phyloP scores from a whole-genome alignment of 2,888 invertebrate species.

The Andrena hattorfiana region DNA sequence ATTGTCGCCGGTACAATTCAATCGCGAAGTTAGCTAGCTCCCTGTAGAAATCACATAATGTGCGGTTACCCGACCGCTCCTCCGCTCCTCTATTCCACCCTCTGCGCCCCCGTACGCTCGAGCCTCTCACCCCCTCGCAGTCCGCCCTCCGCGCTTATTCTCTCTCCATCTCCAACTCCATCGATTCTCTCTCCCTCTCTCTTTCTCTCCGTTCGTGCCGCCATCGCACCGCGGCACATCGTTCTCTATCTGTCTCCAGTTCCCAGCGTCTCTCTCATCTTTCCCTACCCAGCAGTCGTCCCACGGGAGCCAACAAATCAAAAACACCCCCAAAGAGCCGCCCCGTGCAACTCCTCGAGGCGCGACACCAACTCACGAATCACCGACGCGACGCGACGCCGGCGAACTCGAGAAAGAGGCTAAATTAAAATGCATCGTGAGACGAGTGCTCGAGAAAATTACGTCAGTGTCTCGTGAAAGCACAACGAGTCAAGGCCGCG shows the following conservation, averaged over 20 bases:
- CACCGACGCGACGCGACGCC: conserved; percentile 35
- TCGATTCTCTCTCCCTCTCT: conserved; percentile 27
- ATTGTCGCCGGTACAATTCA: conserved; percentile 84
- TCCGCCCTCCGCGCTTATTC: conserved; percentile 17
- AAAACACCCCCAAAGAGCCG: conserved; percentile 81
- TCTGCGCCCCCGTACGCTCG: conserved; percentile 44
- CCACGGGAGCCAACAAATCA: conserved; percentile 81
- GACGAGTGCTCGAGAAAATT: conserved; percentile 47
- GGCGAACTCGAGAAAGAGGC: conserved; percentile 65
- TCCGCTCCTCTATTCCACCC: conserved; percentile 43
- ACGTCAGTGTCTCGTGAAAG: conserved; percentile 50
- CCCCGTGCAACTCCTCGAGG: conserved; percentile 68
- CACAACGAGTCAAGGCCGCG: conserved; percentile 45
- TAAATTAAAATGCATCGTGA: conserved; percentile 79
- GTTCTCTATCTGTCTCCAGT: conserved; percentile 19
- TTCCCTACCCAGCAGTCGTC: conserved; percentile 34
- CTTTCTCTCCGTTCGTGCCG: conserved; percentile 37
- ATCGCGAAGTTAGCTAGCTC: conserved; percentile 84
- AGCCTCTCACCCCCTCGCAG: conserved; percentile 28
- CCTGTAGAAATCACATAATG: conserved; percentile 85
- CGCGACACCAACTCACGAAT: conserved; percentile 44
- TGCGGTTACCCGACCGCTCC: conserved; percentile 80
- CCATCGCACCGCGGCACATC: conserved; percentile 3
- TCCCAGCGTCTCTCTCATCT: conserved; percentile 16
- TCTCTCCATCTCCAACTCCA: background rate